Evolutionary conservation across 2,113 vertebrate species (phyloP).

Genomic region (Phocoena sinus): DNA sequence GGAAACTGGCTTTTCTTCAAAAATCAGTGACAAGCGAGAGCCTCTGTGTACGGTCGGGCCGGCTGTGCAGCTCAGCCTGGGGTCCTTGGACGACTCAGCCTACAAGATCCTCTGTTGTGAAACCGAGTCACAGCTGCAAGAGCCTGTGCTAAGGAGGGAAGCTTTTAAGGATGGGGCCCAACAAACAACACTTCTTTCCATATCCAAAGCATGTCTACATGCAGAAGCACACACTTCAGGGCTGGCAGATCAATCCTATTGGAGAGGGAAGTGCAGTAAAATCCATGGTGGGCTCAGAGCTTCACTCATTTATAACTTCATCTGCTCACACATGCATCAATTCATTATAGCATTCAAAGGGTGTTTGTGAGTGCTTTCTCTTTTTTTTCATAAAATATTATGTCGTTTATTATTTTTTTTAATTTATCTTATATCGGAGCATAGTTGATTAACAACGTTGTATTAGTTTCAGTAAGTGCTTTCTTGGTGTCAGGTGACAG

Average conservation of each 20-base stretch:
- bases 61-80: neutral
- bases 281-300: neutral
- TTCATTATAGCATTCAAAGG: neutral
- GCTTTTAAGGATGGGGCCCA: neutral
- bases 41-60: rapidly evolving
- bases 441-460: neutral
- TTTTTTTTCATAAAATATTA: neutral
- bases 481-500: no score
- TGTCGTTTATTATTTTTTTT: neutral
- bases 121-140: neutral
- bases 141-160: neutral
- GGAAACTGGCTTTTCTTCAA: neutral
- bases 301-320: no score
- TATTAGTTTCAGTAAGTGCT: neutral
- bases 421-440: neutral
- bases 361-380: neutral
- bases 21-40: neutral
- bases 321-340: neutral
- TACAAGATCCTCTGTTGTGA: neutral
- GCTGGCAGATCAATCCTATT: no score
- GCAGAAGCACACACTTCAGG: rapidly evolving
- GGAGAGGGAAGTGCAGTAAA: neutral
- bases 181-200: neutral
- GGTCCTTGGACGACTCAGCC: neutral
- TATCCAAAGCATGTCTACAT: neutral